These are phyloP conservation scores for Dermolepida albohirtum DNA, from an alignment of 2,888 invertebrate species.

Conservation along the genomic window DNA sequence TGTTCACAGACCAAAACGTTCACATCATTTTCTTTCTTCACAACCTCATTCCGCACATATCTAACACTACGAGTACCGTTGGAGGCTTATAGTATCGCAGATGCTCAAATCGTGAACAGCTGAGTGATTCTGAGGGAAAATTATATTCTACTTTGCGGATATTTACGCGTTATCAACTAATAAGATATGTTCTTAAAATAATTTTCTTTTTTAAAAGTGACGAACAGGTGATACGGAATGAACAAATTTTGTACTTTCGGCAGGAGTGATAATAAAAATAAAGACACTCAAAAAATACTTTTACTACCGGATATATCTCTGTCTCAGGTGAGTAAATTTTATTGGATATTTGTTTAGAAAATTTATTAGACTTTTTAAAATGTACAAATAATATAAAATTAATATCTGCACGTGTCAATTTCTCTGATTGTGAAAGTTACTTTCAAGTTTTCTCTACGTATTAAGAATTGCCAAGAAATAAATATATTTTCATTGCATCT, in stretches of 20 bases:
- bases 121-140: conserved; percentile 46
- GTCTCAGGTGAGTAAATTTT: conserved; percentile 57
- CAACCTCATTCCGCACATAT: conserved; percentile 61
- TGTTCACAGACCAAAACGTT: conserved; percentile 58
- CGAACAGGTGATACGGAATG: conserved; percentile 48
- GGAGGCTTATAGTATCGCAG: conserved; percentile 52
- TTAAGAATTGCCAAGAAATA: not conserved
- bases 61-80: conserved; percentile 57
- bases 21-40: conserved; percentile 54
- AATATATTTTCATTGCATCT: no score
- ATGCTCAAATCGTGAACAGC: conserved; percentile 51
- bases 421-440: conserved; percentile 29
- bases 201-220: not conserved
- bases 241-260: conserved; percentile 58
- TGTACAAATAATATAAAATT: not conserved
- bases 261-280: conserved; percentile 55
- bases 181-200: conserved; percentile 5
- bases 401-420: conserved; percentile 4
- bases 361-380: not conserved
- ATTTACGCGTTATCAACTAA: not conserved
- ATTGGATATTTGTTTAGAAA: not conserved
- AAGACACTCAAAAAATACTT: conserved; percentile 56
- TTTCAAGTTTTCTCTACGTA: conserved; percentile 9
- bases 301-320: conserved; percentile 60
- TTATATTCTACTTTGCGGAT: not conserved